A percentile compares a stretch with the other conserved stretches of the same genome.
These are phyloP conservation scores for Mycetomoellerius zeteki DNA, from an alignment of 1,140 invertebrate species.

Conservation along the genomic window DNA sequence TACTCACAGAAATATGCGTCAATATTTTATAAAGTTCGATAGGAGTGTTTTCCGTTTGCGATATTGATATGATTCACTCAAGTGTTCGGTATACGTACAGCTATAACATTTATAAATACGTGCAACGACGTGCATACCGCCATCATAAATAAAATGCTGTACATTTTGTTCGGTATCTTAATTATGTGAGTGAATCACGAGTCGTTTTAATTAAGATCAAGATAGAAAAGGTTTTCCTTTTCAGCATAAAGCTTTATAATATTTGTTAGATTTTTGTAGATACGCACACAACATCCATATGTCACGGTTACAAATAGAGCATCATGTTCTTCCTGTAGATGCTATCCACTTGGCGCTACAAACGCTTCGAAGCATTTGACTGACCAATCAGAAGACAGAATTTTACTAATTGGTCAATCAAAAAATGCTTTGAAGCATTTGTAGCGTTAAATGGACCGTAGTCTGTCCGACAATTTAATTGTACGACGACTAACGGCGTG, in stretches of 20 bases:
- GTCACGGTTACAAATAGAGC: not conserved
- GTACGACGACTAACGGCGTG: conserved; percentile 1
- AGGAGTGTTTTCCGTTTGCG: conserved; percentile 23
- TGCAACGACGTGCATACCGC: not conserved
- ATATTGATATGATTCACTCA: conserved; percentile 44
- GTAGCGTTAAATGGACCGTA: no score
- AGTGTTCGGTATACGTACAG: not conserved
- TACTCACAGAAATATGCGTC: conserved; percentile 42
- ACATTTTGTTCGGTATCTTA: conserved; percentile 11
- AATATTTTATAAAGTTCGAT: conserved; percentile 43
- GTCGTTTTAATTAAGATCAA: conserved; percentile 3
- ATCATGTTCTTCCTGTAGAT: not conserved
- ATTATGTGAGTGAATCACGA: conserved; percentile 19
- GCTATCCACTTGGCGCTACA: no score
- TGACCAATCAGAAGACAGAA: no score
- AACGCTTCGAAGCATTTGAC: no score
- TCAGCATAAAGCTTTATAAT: not conserved
- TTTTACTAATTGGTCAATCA: no score
- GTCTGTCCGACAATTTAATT: conserved; percentile 39
- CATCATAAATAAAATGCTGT: conserved; percentile 23
- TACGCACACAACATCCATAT: not conserved
- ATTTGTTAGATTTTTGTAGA: not conserved
- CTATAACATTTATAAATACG: conserved; percentile 38
- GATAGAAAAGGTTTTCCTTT: not conserved
- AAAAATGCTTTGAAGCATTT: no score